phyloP scores from a whole-genome alignment of 2,797 vertebrate species.

The Halcyon smyrnensis region DNA sequence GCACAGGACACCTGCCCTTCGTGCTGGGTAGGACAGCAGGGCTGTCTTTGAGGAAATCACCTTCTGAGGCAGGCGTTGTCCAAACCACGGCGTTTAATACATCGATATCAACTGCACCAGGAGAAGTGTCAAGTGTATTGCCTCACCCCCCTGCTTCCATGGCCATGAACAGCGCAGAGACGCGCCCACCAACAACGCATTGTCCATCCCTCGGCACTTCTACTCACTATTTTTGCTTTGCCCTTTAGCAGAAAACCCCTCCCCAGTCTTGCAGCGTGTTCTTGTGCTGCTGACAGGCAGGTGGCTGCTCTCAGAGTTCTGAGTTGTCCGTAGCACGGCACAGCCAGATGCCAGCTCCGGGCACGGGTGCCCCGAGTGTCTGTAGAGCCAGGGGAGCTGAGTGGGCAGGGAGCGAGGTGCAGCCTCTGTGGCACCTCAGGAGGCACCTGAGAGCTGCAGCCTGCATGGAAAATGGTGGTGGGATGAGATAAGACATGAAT shows the following conservation, averaged over 20 bases:
- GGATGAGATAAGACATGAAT: neutral
- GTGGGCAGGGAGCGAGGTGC: neutral
- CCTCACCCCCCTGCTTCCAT: too few relatives aligned
- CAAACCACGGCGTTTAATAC: neutral
- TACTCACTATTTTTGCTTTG: neutral
- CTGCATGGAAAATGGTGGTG: fast-evolving
- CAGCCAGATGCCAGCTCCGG: too few relatives aligned
- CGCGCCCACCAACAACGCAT: too few relatives aligned
- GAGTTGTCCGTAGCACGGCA: too few relatives aligned
- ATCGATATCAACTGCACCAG: neutral
- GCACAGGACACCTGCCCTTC: neutral
- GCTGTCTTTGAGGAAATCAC: neutral
- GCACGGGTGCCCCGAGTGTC: neutral
- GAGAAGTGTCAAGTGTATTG: neutral
- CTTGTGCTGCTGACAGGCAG: too few relatives aligned
- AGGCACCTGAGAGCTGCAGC: fast-evolving
- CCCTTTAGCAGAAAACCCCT: neutral
- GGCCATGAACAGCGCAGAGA: too few relatives aligned
- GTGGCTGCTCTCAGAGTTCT: too few relatives aligned
- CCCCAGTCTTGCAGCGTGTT: too few relatives aligned
- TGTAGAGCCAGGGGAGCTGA: too few relatives aligned
- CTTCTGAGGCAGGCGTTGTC: neutral
- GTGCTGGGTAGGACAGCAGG: neutral
- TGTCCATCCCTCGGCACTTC: fast-evolving
- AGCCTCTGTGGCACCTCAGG: neutral